phyloP scores from a whole-genome alignment of 2,797 vertebrate genomes.

The Sciurus vulgaris region DNA sequence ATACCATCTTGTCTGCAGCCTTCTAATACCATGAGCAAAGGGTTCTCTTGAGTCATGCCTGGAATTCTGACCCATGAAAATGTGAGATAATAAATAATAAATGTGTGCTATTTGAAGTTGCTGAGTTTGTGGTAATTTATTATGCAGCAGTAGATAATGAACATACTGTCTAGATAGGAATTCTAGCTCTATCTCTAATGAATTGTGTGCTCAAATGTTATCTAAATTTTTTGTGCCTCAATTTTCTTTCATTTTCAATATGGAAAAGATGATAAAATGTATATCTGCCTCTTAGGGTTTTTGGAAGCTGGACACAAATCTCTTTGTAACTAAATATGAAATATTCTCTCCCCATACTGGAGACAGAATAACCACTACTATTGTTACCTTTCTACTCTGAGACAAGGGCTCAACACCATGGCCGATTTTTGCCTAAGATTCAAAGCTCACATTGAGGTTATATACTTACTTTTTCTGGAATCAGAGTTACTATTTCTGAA shows the following conservation, averaged over 20 bases:
- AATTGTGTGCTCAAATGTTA: not conserved
- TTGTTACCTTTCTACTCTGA: not conserved
- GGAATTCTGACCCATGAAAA: not conserved
- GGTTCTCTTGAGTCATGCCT: not conserved
- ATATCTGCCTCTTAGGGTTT: not conserved
- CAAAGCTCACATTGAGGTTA: not conserved
- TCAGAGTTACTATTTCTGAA: not conserved
- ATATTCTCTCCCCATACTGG: not conserved
- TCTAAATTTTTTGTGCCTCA: not conserved
- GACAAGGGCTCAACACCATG: not conserved
- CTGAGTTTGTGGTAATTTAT: not conserved
- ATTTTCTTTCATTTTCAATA: not conserved
- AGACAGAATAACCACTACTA: not conserved
- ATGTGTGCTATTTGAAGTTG: not conserved
- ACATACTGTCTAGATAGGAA: not conserved
- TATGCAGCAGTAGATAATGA: too few relatives aligned
- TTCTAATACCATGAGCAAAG: not conserved
- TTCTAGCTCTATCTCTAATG: not conserved
- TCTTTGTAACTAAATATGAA: not conserved
- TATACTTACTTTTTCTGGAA: not conserved
- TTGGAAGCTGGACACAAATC: not conserved
- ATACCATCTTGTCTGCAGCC: not conserved
- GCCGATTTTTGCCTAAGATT: not conserved
- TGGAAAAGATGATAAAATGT: not conserved
- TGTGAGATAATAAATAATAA: not conserved